Evolutionary conservation across 2,888 invertebrate genomes (phyloP), one percentile per base, ranked within the genome.

Genomic region (Synergus laeviventris): DNA sequence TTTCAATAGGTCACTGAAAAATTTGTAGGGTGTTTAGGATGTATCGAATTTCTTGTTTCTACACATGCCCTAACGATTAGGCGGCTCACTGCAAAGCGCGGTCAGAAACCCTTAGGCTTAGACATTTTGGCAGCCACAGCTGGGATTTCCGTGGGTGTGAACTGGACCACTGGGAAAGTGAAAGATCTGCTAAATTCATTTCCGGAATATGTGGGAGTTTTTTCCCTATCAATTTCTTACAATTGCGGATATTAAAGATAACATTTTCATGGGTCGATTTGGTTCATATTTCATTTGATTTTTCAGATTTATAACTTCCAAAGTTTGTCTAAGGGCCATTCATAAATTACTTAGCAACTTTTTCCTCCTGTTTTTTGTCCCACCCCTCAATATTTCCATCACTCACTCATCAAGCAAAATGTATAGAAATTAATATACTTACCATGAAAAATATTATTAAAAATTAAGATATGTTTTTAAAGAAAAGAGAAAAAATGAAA

Each of bases 21-120:
- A 76, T 38, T 39, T 31, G 74, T 78, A 62, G 78, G 79, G 76
- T 76, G 75, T 79, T 76, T 81, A 85, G 84, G 85, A 87, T 85
- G 85, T 88, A 79, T 90, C 89, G 78, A 76, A 84, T 90, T 85
- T 86, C 89, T 62, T 88, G 88, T 89, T 89, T 86, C 87, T 86
- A 89, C 88, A 88, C 86, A 86, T 88, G 89, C 86, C 84, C 79
- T 78, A 82, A 78, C 84, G 87, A 81, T 87, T 84, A 83, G 83
- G 77, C 81, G 81, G 82, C 82, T 79, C 70, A 74, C 64, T 42
- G 60, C 74, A 49, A 62, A 66, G 45, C 42, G 42, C 62, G 73
- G 75, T 49, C 56, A 70, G 78, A 75, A 70, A 81, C 87, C 87
- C 84, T 82, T 84, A 84, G 77, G 76, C 84, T 82, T 84, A 84